Evolutionary conservation across 2,113 vertebrate species (phyloP).

Genomic region (Bagarius yarrelli): DNA sequence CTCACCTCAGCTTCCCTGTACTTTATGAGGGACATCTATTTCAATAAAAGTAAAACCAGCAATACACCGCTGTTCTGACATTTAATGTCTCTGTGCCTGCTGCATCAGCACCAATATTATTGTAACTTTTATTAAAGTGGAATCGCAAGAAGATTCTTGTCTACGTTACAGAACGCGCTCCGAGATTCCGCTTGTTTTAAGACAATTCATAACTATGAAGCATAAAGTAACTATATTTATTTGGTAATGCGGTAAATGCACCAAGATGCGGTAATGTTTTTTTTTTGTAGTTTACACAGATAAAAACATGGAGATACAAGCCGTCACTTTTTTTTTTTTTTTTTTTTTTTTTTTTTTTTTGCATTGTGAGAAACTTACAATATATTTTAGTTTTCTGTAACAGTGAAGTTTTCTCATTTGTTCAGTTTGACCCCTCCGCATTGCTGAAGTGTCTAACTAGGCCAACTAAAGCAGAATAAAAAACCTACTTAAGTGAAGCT

Average conservation of each 20-base stretch:
- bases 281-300: too few relatives aligned
- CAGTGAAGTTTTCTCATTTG: neutral
- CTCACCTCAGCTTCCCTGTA: neutral
- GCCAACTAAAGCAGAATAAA: slow-evolving; percentile 36
- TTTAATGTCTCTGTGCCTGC: neutral
- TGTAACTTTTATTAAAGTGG: neutral
- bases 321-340: too few relatives aligned
- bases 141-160: neutral
- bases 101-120: slow-evolving; percentile 15
- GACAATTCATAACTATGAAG: neutral
- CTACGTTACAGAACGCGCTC: neutral
- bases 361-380: neutral
- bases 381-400: slow-evolving; percentile 10
- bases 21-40: slow-evolving; percentile 12
- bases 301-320: too few relatives aligned
- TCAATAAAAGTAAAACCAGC: slow-evolving; percentile 2
- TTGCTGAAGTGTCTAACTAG: slow-evolving; percentile 38
- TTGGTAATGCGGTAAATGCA: neutral
- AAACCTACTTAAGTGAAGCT: slow-evolving; percentile 30
- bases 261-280: too few relatives aligned
- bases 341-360: too few relatives aligned
- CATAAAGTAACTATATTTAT: neutral
- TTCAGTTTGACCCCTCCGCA: slow-evolving; percentile 16
- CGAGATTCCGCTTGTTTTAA: neutral
- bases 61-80: neutral